Evolutionary conservation across 1,140 invertebrate species (phyloP).

Genomic region (Mercenaria mercenaria): DNA sequence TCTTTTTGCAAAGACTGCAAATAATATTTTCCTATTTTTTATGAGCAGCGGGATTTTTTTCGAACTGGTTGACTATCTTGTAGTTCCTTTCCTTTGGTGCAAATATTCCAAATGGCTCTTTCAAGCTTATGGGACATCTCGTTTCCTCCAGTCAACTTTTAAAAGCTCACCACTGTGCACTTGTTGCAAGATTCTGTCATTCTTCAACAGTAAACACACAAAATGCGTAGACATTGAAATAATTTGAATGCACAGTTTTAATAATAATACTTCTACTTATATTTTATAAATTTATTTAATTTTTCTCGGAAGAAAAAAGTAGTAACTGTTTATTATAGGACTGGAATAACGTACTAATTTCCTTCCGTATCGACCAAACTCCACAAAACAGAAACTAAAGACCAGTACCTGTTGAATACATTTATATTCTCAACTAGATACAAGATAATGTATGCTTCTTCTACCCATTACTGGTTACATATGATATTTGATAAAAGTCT

Average conservation of each 20-base stretch:
- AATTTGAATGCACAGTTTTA: too few relatives aligned
- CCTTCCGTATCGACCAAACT: too few relatives aligned
- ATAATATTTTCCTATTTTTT: not conserved
- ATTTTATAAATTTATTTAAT: too few relatives aligned
- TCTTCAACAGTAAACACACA: too few relatives aligned
- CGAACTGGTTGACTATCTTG: not conserved
- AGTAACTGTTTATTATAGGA: too few relatives aligned
- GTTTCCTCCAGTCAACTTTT: conserved; percentile 38
- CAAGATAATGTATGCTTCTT: conserved; percentile 5
- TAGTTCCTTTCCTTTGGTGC: not conserved
- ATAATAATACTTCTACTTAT: too few relatives aligned
- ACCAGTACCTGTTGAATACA: not conserved
- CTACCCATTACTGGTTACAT: not conserved
- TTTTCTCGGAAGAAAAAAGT: too few relatives aligned
- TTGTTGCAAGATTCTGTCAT: too few relatives aligned
- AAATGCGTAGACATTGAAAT: too few relatives aligned
- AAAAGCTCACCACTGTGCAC: not conserved
- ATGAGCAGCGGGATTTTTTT: not conserved
- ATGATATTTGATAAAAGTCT: too few relatives aligned
- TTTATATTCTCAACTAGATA: not conserved
- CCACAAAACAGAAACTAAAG: too few relatives aligned
- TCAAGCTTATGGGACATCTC: conserved; percentile 20
- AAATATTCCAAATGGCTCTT: conserved; percentile 13
- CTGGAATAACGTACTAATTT: too few relatives aligned
- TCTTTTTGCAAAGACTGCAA: not conserved